Evolutionary conservation across 30 jellyfish, hydroid and myxozoan species (phyloP).

Genomic region (Calvadosia cruxmelitensis): DNA sequence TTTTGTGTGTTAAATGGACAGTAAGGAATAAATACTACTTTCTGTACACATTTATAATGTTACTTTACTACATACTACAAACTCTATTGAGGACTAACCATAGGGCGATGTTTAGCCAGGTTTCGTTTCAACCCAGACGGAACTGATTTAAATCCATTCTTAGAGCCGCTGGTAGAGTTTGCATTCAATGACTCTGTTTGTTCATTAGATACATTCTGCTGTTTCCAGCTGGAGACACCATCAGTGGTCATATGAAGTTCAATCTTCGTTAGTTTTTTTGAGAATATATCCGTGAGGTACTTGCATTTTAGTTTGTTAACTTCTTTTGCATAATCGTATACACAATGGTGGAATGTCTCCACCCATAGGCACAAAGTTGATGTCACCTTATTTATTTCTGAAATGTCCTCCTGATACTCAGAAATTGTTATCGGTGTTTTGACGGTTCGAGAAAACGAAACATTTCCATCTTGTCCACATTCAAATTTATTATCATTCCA

Average conservation of each 20-base stretch:
- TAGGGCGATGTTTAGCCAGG: not conserved
- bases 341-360: not conserved
- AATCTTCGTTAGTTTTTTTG: not conserved
- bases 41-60: no score
- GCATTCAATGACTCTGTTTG: not conserved
- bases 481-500: not conserved
- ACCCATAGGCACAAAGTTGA: not conserved
- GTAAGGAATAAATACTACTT: no score
- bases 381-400: not conserved
- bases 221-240: not conserved
- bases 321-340: not conserved
- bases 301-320: not conserved
- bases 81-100: no score
- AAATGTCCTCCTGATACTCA: not conserved
- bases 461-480: no score
- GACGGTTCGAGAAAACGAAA: no score
- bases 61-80: no score
- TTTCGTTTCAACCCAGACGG: not conserved
- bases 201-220: no score
- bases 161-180: no score
- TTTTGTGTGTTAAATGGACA: no score
- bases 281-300: not conserved
- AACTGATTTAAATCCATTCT: no score
- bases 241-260: not conserved
- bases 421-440: no score